phyloP scores from a whole-genome alignment of 1,140 invertebrate species.

The Lethocerus indicus region DNA sequence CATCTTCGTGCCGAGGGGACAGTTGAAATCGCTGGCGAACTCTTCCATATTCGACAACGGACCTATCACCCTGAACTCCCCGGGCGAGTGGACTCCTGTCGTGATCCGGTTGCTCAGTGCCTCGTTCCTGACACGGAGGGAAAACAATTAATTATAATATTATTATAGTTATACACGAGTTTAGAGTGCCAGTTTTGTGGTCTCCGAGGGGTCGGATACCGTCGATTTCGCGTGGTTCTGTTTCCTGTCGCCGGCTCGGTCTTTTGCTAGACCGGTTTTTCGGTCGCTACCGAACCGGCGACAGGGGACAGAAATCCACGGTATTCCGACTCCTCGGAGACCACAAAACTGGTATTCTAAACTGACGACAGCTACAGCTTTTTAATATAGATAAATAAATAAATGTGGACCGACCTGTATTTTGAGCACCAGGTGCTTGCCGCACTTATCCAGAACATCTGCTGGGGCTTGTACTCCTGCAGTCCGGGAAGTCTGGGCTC shows the following conservation, averaged over 20 bases:
- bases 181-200: too few species aligned
- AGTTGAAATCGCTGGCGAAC: constrained; percentile 76
- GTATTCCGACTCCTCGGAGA: too few species aligned
- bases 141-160: too few species aligned
- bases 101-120: constrained; percentile 19
- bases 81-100: constrained; percentile 53
- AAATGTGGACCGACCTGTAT: constrained; percentile 30
- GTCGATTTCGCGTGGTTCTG: too few species aligned
- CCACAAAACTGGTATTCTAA: too few species aligned
- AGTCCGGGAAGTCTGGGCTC: constrained; percentile 46
- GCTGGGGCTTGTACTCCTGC: constrained; percentile 34
- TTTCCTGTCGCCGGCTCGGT: too few species aligned
- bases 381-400: too few species aligned
- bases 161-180: background rate
- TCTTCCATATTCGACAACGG: constrained; percentile 78
- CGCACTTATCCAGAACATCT: constrained; percentile 62
- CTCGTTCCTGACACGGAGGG: constrained; percentile 12
- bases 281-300: too few species aligned
- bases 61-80: constrained; percentile 68
- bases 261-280: too few species aligned
- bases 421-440: constrained; percentile 50
- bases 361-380: too few species aligned
- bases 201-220: too few species aligned
- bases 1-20: constrained; percentile 62
- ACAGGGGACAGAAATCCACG: too few species aligned